A percentile compares a stretch with the other conserved stretches of the same genome.
These are phyloP conservation scores for Stegodyphus mimosarum DNA, from an alignment of 1,140 invertebrate genomes.

Conservation along the genomic window DNA sequence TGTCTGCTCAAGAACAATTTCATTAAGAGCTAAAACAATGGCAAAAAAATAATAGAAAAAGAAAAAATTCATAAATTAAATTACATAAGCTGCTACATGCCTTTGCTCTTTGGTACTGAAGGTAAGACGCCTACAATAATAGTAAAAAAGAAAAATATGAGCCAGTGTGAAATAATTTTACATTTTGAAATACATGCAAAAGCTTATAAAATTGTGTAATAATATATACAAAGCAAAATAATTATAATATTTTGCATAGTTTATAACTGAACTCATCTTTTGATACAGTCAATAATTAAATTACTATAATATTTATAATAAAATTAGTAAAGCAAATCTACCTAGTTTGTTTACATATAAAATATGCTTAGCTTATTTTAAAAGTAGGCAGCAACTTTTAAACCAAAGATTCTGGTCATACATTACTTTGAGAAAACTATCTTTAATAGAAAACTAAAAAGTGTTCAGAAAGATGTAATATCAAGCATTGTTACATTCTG, in stretches of 20 bases:
- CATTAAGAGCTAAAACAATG: no score
- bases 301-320: not conserved
- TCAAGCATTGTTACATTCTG: no score
- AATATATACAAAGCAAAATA: not conserved
- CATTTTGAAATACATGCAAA: not conserved
- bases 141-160: slow-evolving; percentile 36
- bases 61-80: slow-evolving; percentile 42
- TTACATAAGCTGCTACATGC: slow-evolving; percentile 60
- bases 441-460: not conserved
- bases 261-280: not conserved
- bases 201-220: not conserved
- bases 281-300: not conserved
- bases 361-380: not conserved
- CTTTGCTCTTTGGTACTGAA: slow-evolving; percentile 58
- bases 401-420: not conserved
- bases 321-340: not conserved
- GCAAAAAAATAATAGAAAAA: not conserved
- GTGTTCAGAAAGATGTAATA: no score
- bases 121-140: slow-evolving; percentile 56
- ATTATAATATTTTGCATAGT: not conserved
- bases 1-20: no score
- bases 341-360: not conserved
- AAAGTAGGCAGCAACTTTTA: not conserved
- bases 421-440: not conserved
- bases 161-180: not conserved